These are phyloP conservation scores for Brachystomella parvula DNA, from an alignment of 1,140 invertebrate species.

Conservation along the genomic window DNA sequence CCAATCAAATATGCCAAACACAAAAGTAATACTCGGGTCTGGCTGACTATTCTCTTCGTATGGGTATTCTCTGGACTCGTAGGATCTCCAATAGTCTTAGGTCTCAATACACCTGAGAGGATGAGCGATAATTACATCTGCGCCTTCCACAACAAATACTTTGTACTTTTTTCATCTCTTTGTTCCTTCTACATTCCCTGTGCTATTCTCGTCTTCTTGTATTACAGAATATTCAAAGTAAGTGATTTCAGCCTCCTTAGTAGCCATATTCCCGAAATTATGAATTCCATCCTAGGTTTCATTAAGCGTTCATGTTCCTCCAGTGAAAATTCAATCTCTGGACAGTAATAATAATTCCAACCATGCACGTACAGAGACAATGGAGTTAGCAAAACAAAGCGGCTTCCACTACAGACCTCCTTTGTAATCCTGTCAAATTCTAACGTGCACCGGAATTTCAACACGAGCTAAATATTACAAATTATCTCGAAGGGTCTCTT, in stretches of 20 bases:
- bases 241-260: constrained; percentile 42
- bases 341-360: no score
- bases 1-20: constrained; percentile 99
- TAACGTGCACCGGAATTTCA: no score
- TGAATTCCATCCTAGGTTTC: no score
- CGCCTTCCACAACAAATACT: constrained; percentile 95
- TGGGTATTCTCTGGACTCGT: constrained; percentile 95
- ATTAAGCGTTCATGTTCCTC: no score
- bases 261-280: no score
- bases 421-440: no score
- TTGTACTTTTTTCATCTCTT: constrained; percentile 94
- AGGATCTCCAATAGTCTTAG: constrained; percentile 92
- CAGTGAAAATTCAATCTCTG: no score
- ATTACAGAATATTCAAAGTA: constrained; percentile 96
- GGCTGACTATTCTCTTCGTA: constrained; percentile 88
- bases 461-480: no score
- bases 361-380: no score
- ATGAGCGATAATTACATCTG: constrained; percentile 61
- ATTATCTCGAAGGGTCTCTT: no score
- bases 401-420: no score
- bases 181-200: constrained; percentile 99
- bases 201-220: constrained; percentile 96
- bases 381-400: no score
- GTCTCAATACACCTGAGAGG: constrained; percentile 81
- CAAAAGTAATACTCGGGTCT: constrained; percentile 90